Base-by-base conservation (phyloP, 23 tunicate genomes). In the Trididemnum miniatum region DNA sequence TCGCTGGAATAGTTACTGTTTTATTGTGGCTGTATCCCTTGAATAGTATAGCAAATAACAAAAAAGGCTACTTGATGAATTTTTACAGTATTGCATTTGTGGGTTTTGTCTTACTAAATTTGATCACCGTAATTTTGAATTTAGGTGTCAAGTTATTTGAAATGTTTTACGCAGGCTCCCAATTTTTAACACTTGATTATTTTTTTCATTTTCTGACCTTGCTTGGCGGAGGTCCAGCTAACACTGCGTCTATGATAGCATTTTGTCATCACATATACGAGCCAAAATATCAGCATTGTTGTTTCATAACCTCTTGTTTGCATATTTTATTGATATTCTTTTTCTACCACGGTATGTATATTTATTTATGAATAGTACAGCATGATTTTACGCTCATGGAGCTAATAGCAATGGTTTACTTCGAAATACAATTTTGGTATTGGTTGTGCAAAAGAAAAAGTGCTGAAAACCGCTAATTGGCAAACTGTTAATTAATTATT, bases 141-240 rank as follows among this genome's bases (percentile, higher is more conserved):
- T 23, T 62, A 15, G 20, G 4, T 62, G 28, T 20, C 4, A 62
- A 62, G 28, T 62, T 62, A 27, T 4, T 18, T 62, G 27, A 15
- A 12, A 49, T 49, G 15, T 49, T 49, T 18, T 12, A 49, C 57
- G 18, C 12, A 49, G n/a, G n/a, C n/a, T 12, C 57, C 12, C 15
- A 49, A 12, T 9, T 9, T 12, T 18, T 18, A 9, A 18, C 57
- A 9, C 18, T 9, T 18, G 18, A 49, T 9, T 49, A 18, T 12
- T 49, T 20, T 62, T 23, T 62, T 4, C 27, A 62, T 62, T 15
- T 62, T 4, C 69, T 62, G 28, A 62, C 69, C 7, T 23, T 62
- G 69, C 27, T 62, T 62, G 69, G 69, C 23, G 69, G 69, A 62
- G 69, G 27, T 5, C 69, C 69, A 18, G 69, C 28, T 62, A 62